Conservation (phyloP, 2,113 vertebrate species). For the Tricholaema leucomelas region DNA sequence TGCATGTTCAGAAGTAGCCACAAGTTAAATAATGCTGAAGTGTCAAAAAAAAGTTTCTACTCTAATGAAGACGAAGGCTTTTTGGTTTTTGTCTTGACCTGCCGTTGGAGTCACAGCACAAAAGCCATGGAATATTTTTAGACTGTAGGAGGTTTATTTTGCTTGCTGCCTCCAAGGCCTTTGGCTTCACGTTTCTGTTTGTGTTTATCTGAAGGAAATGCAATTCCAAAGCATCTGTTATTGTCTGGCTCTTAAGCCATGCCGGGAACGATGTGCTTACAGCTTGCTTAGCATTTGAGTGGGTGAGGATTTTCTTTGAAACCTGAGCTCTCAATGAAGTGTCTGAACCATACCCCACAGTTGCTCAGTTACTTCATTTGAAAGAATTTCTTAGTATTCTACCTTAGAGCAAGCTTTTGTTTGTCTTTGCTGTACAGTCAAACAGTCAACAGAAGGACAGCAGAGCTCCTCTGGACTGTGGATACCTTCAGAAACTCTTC, state of each 20-base stretch:
- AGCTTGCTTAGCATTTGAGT: background rate
- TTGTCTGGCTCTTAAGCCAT: background rate
- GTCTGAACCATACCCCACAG: background rate
- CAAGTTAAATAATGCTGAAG: background rate
- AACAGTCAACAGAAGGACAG: background rate
- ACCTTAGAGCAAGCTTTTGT: background rate
- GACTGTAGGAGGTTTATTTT: background rate
- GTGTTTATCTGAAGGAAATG: background rate
- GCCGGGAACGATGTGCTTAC: background rate
- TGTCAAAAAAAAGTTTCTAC: background rate
- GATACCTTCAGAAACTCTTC: background rate
- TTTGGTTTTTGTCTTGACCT: background rate
- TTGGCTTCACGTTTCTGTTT: constrained; percentile 4
- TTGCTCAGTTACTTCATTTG: background rate
- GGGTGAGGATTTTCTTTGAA: background rate
- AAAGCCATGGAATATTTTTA: background rate
- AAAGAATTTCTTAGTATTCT: background rate
- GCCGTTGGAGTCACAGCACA: background rate
- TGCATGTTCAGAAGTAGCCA: background rate
- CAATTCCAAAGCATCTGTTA: background rate
- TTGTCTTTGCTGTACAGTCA: background rate
- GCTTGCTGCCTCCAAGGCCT: background rate
- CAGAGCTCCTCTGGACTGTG: background rate
- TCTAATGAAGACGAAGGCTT: background rate
- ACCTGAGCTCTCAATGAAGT: background rate